Evolutionary conservation across 2,888 invertebrate species (phyloP).

Genomic region (Ceraclea dissimilis): DNA sequence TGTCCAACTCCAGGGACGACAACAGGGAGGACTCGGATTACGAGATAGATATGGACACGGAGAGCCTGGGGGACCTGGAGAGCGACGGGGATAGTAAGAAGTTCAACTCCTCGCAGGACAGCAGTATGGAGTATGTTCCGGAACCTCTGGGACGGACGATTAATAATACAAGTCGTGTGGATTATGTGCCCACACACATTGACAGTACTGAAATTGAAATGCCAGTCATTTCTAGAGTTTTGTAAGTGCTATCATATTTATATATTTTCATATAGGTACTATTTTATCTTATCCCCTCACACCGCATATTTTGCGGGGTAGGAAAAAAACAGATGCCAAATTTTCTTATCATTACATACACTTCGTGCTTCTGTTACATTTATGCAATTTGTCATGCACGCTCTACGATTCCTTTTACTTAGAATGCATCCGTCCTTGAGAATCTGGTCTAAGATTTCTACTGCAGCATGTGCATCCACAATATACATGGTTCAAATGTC

Average conservation of each 20-base stretch:
- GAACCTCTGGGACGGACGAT: constrained; percentile 27
- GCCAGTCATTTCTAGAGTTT: constrained; percentile 18
- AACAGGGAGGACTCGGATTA: constrained; percentile 24
- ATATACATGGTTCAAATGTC: not conserved
- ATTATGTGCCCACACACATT: constrained; percentile 34
- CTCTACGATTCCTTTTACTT: too few relatives aligned
- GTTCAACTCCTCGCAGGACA: constrained; percentile 21
- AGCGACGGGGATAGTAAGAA: constrained; percentile 29
- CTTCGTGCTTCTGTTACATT: too few relatives aligned
- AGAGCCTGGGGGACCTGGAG: constrained; percentile 35
- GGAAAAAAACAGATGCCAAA: too few relatives aligned
- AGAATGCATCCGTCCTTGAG: too few relatives aligned
- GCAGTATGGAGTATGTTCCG: constrained; percentile 36
- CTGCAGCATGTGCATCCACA: too few relatives aligned
- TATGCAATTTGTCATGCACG: too few relatives aligned
- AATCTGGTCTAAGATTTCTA: too few relatives aligned
- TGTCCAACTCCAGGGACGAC: constrained; percentile 6
- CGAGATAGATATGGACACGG: constrained; percentile 32
- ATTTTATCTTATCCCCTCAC: too few relatives aligned
- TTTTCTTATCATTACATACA: too few relatives aligned
- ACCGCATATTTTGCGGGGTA: too few relatives aligned
- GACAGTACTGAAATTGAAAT: constrained; percentile 32
- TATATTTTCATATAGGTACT: too few relatives aligned
- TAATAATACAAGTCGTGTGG: constrained; percentile 30
- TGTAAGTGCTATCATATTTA: constrained; percentile 19